Base-by-base conservation (phyloP, 2,797 vertebrate species). In the Adelosebastes latens region DNA sequence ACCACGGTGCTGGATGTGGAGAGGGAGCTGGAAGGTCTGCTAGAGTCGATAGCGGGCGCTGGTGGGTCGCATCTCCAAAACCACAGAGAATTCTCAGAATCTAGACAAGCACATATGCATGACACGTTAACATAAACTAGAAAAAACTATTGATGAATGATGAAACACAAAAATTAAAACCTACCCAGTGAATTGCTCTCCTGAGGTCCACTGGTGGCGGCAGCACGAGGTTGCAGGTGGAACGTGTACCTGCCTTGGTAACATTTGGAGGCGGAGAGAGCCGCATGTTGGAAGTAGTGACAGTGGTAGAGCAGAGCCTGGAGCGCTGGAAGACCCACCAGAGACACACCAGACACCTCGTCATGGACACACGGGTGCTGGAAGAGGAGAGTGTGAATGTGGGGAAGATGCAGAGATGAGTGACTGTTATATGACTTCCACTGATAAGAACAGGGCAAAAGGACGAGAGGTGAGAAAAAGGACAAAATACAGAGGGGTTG, bases 1-100 rank as follows among this genome's bases (percentile, higher is more conserved):
- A 99, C 98, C 97, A 95, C 87, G 31, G 98, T 99, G 93, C 98
- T 98, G 81, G 95, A 97, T 22, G 98, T 99, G 77, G 97, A 98
- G 16, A 97, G 95, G 61, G 98, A 98, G 87, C 93, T 94, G 59
- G 96, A 96, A 60, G 95, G 93, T 75, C 81, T 95, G 80, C 94
- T 95, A 3, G 95, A 96, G 89, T 75, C 90, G 55, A 86, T 65
- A 31, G 90, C 75, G 39, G 91, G 63, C 3, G 82, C 90, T 8
- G 90, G 89, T 8, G 93, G 88, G 27, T 87, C 88, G 2, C 34
- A 62, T 82, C 93, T 96, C 97, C 97, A 98, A 86, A 96, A 85
- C 88, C 93, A 95, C 84, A 97, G 73, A 5, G 96, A 97, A 80
- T 97, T 96, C 77, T 97, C 97, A 52, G 96, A 94, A 88, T 97